Base-by-base conservation (phyloP, 2,797 vertebrate species). In the Columba guinea region DNA sequence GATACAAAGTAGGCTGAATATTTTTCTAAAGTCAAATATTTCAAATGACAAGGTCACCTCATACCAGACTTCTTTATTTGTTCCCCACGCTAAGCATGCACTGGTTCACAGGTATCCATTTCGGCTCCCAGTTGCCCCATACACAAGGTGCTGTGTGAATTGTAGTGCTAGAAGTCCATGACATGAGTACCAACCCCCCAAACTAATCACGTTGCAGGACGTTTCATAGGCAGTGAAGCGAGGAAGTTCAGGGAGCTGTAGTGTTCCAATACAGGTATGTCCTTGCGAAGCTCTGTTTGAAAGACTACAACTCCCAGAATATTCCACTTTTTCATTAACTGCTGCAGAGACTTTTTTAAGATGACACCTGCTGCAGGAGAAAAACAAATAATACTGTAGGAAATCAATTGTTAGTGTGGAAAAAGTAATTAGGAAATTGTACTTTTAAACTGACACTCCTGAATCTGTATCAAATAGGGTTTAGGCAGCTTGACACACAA, bases 231-330 rank as follows among this genome's bases (percentile, higher is more conserved):
- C 75, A 86, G 87, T 86, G 97, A 95, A 51, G 95, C 56, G 84
- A 97, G 97, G 94, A 97, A 97, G 76, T 95, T 95, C 87, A 86
- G 94, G 97, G 94, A 97, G 96, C 96, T 98, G 96, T 96, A 97
- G 95, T 97, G 92, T 97, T 97, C 96, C 96, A 97, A 96, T 91
- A 97, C 96, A 96, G 95, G 95, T 97, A 82, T 91, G 87, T 97
- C 96, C 94, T 95, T 97, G 94, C 53, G 76, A 95, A 97, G 95
- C 96, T 97, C 95, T 97, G 95, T 96, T 97, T 97, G 96, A 96
- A 98, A 97, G 96, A 95, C 96, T 97, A 97, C 95, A 96, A 97
- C 96, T 97, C 96, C 94, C 92, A 96, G 94, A 97, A 96, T 96
- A 94, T 97, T 93, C 97, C 97, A 96, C 96, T 90, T 68, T 86